Conservation (phyloP, 2,888 invertebrate genomes). For the Augochlorella aurata region DNA sequence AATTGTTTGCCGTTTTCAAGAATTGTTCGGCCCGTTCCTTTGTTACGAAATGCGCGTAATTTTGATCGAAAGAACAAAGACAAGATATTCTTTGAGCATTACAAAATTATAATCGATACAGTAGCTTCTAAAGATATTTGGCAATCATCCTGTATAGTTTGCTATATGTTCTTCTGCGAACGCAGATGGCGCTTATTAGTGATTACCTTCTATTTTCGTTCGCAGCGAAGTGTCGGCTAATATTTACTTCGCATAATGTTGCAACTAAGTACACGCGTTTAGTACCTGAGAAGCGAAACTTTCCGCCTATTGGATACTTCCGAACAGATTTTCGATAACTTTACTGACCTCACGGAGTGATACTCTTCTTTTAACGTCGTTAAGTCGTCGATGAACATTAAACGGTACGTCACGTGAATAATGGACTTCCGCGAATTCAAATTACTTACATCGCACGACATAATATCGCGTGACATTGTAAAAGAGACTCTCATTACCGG, state of each 20-base stretch:
- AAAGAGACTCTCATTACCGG: slow-evolving; percentile 52
- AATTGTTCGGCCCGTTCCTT: not conserved
- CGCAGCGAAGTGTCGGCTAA: not conserved
- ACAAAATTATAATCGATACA: not conserved
- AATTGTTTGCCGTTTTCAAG: not conserved
- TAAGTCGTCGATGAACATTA: slow-evolving; percentile 31
- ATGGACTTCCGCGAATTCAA: slow-evolving; percentile 52
- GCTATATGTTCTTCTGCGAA: not conserved
- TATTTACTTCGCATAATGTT: not conserved
- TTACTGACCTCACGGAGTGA: not conserved
- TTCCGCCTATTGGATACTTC: not conserved
- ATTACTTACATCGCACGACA: slow-evolving; percentile 35
- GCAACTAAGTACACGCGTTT: not conserved
- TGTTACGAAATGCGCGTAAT: not conserved
- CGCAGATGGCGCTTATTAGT: not conserved
- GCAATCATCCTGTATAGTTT: not conserved
- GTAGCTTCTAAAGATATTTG: not conserved
- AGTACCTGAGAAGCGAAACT: not conserved
- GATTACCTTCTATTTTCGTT: not conserved
- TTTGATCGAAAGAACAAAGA: not conserved
- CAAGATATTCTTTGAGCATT: not conserved
- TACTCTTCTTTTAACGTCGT: not conserved
- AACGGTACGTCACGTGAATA: slow-evolving; percentile 32
- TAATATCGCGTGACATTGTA: slow-evolving; percentile 51
- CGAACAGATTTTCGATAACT: not conserved